phyloP scores from a whole-genome alignment of 2,113 vertebrate species.

The Catagonus wagneri region DNA sequence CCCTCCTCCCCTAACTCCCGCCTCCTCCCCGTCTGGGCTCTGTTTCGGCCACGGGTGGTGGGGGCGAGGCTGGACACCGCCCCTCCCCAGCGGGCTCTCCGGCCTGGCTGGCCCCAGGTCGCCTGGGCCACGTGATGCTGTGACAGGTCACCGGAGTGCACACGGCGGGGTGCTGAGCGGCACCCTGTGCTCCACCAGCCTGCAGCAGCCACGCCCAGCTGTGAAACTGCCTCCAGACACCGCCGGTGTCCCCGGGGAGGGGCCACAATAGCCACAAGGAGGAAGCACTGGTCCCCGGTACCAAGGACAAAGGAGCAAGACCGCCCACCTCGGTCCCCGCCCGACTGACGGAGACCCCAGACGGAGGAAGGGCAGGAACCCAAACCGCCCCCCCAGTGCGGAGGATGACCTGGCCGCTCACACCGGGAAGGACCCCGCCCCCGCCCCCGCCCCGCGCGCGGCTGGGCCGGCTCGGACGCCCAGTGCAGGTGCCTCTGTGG shows the following conservation, averaged over 20 bases:
- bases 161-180: rapidly evolving
- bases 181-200: not conserved
- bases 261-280: rapidly evolving
- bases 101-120: not conserved
- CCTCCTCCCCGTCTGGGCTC: not conserved
- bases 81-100: rapidly evolving
- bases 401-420: not conserved
- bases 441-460: rapidly evolving
- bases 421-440: not conserved
- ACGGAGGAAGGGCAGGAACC: not conserved
- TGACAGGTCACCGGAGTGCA: rapidly evolving
- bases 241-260: not conserved
- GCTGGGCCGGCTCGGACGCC: too few relatives aligned
- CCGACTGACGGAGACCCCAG: rapidly evolving
- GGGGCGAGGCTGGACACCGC: rapidly evolving
- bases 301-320: not conserved
- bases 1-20: not conserved
- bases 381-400: too few relatives aligned
- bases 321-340: rapidly evolving
- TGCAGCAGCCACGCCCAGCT: not conserved
- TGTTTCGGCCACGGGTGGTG: too few relatives aligned
- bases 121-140: rapidly evolving
- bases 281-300: rapidly evolving
- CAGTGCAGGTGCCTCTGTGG: rapidly evolving
- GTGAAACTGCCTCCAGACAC: not conserved